These are phyloP conservation scores for Galeruca laticollis DNA, from an alignment of 2,888 invertebrate genomes.

Conservation along the genomic window DNA sequence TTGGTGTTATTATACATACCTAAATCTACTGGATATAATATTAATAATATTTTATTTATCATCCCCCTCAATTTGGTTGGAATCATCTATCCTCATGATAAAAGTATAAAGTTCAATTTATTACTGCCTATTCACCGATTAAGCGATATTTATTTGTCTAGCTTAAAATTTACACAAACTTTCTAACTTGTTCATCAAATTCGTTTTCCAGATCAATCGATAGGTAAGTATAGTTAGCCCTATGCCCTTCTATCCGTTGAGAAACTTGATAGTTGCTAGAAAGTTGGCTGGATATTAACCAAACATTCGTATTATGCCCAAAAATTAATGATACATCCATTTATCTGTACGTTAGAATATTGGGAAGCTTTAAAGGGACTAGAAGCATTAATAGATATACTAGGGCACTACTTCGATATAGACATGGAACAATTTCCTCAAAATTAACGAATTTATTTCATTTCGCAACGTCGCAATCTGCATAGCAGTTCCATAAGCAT, in stretches of 20 bases:
- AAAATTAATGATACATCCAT: background rate
- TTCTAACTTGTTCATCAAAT: slow-evolving; percentile 43
- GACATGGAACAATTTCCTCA: too few species aligned
- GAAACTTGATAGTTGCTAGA: background rate
- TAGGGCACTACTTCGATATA: too few species aligned
- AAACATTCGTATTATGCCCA: background rate
- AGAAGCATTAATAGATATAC: too few species aligned
- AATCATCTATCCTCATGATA: slow-evolving; percentile 15
- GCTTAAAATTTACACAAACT: slow-evolving; percentile 38
- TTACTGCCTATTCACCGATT: slow-evolving; percentile 43
- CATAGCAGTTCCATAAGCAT: slow-evolving; percentile 7
- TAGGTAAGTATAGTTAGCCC: slow-evolving; percentile 29
- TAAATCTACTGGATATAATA: too few species aligned
- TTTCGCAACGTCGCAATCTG: slow-evolving; percentile 1
- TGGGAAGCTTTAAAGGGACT: too few species aligned
- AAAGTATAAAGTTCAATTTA: slow-evolving; percentile 47
- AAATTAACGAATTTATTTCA: too few species aligned
- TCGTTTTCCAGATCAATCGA: slow-evolving; percentile 32
- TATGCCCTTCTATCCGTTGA: background rate
- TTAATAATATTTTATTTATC: too few species aligned
- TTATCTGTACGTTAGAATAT: too few species aligned
- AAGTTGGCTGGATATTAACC: background rate
- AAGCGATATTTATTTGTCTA: slow-evolving; percentile 46
- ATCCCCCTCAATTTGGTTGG: background rate
- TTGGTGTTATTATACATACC: too few species aligned